Percentiles rank a stretch among this genome's conserved stretches.
phyloP scores from a whole-genome alignment of 53 echinoderm and acorn worm genomes.

The Actinopyga echinites region DNA sequence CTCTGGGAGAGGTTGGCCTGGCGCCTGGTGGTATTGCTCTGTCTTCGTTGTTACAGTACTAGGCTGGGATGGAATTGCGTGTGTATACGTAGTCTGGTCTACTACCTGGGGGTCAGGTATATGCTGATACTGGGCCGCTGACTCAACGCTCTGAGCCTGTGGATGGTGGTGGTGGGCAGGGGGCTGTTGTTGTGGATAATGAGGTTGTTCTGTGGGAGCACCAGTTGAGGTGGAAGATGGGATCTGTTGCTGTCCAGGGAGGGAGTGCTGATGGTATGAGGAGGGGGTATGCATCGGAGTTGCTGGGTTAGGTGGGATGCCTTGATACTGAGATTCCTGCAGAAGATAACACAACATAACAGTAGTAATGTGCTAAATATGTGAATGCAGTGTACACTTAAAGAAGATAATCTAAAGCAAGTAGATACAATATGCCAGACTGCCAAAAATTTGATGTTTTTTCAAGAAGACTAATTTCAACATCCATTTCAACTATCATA shows the following conservation, averaged over 20 bases:
- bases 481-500: too few relatives aligned
- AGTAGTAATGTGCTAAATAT: too few relatives aligned
- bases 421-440: too few relatives aligned
- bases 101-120: conserved; percentile 11
- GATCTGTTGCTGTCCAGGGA: conserved; percentile 24
- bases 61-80: conserved; percentile 18
- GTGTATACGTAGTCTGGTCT: conserved; percentile 6
- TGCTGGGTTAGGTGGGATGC: conserved; percentile 32
- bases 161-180: conserved; percentile 34
- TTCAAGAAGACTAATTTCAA: too few relatives aligned
- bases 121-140: conserved; percentile 2
- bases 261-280: conserved; percentile 28
- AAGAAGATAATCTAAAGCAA: too few relatives aligned
- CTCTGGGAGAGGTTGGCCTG: conserved; percentile 5
- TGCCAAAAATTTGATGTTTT: too few relatives aligned
- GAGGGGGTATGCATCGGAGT: conserved; percentile 29
- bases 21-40: conserved; percentile 18
- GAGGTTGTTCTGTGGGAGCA: conserved; percentile 33
- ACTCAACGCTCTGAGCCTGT: conserved; percentile 20
- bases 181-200: conserved; percentile 4
- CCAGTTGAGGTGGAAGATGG: conserved; percentile 35
- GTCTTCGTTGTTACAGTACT: conserved; percentile 25
- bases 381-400: too few relatives aligned
- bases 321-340: conserved; percentile 31
- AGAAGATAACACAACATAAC: neutral